These are phyloP conservation scores for Cerastis leucographa DNA, from an alignment of 2,888 invertebrate species.

Conservation along the genomic window DNA sequence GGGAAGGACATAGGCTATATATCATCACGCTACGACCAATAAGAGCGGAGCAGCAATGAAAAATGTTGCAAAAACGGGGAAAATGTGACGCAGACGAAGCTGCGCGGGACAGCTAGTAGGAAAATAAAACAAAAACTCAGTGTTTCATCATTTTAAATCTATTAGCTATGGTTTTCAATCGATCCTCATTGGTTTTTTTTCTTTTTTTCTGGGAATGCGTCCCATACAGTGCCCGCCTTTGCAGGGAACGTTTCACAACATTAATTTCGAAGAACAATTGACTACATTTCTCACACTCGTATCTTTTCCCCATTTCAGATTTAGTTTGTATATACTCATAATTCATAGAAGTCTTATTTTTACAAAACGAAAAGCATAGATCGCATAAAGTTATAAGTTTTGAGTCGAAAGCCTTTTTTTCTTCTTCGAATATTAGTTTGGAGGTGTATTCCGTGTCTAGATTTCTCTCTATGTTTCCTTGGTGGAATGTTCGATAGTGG, in stretches of 20 bases:
- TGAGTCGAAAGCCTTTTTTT: background rate
- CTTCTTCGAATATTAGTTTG: conserved; percentile 5
- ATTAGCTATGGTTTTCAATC: conserved; percentile 72
- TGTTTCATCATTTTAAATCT: conserved; percentile 74
- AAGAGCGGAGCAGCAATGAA: too few relatives aligned
- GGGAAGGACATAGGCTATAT: too few relatives aligned
- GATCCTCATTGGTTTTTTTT: conserved; percentile 65
- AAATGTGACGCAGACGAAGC: too few relatives aligned
- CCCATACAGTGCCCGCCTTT: background rate
- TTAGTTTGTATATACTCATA: conserved; percentile 63
- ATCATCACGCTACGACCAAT: too few relatives aligned
- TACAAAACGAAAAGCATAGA: conserved; percentile 70
- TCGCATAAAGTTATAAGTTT: conserved; percentile 67
- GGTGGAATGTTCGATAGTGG: conserved; percentile 48
- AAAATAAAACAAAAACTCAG: conserved; percentile 60
- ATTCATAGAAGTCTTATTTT: conserved; percentile 46
- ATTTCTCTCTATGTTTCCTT: background rate
- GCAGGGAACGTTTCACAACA: conserved; percentile 48
- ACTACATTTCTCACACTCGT: conserved; percentile 67
- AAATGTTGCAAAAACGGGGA: too few relatives aligned
- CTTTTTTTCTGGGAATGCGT: conserved; percentile 8
- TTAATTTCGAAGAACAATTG: conserved; percentile 71
- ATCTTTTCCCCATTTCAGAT: conserved; percentile 58
- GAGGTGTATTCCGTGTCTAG: background rate
- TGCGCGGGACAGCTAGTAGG: too few relatives aligned